phyloP scores from a whole-genome alignment of 2,888 invertebrate species.

The Eupithecia subumbrata region DNA sequence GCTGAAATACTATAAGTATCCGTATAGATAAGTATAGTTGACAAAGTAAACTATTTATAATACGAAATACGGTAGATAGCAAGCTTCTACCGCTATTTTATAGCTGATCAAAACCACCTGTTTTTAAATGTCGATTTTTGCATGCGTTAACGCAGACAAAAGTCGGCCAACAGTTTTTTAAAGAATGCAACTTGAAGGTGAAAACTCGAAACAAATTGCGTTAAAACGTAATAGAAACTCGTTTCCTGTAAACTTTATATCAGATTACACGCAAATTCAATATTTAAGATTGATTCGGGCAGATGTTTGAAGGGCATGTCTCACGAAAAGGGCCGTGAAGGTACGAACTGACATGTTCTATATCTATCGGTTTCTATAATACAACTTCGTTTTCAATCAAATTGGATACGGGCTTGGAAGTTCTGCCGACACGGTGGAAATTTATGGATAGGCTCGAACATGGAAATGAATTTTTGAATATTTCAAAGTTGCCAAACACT shows the following conservation, averaged over 20 bases:
- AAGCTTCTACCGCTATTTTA: no score
- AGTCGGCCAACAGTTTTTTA: not conserved
- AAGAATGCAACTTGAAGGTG: conserved; percentile 59
- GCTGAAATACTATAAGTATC: not conserved
- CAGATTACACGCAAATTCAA: conserved; percentile 82
- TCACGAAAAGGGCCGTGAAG: conserved; percentile 58
- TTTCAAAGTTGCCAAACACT: not conserved
- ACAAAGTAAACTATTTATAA: no score
- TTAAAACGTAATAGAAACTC: conserved; percentile 83
- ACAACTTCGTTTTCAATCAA: conserved; percentile 29
- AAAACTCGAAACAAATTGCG: conserved; percentile 81
- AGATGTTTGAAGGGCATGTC: conserved; percentile 73
- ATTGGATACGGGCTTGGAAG: conserved; percentile 15
- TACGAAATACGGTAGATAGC: no score
- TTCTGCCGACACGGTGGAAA: conserved; percentile 5
- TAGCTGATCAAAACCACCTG: not conserved
- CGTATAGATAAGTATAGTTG: no score
- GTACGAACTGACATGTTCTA: conserved; percentile 20
- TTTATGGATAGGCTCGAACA: not conserved
- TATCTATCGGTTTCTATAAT: conserved; percentile 10
- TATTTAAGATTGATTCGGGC: conserved; percentile 84
- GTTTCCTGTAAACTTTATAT: conserved; percentile 81
- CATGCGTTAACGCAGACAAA: not conserved
- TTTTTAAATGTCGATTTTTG: not conserved
- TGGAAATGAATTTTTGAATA: conserved; percentile 10